phyloP scores from a whole-genome alignment of 2,888 invertebrate genomes.

The Mythimna vitellina region DNA sequence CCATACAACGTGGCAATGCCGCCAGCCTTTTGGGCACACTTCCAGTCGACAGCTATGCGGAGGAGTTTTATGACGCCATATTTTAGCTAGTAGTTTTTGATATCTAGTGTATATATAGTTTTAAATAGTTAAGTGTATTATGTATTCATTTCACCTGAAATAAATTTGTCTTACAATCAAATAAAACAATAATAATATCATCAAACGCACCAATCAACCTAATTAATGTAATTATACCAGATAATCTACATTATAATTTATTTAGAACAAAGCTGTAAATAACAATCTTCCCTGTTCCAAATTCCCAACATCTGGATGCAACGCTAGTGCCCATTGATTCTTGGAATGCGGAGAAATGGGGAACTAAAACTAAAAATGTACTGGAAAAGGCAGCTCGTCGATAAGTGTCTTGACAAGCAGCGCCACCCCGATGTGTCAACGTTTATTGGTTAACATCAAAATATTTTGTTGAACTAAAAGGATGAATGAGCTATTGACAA shows the following conservation, averaged over 20 bases:
- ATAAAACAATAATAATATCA: no score
- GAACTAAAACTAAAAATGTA: not conserved
- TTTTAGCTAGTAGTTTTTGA: no score
- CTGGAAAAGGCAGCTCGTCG: not conserved
- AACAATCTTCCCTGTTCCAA: not conserved
- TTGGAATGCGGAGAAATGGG: not conserved
- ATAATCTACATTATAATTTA: slow-evolving; percentile 8
- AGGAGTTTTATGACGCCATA: no score
- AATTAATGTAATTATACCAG: not conserved
- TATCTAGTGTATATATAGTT: no score
- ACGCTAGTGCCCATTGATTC: not conserved
- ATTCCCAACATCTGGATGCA: slow-evolving; percentile 8
- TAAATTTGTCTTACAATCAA: not conserved
- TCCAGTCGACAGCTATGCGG: no score
- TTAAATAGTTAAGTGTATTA: no score
- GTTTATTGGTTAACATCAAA: not conserved
- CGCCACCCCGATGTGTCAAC: not conserved
- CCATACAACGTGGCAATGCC: no score
- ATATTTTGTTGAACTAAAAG: slow-evolving; percentile 17
- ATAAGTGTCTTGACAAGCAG: not conserved
- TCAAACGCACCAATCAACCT: not conserved
- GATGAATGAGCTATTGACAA: slow-evolving; percentile 20
- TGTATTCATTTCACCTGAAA: no score
- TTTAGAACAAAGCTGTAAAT: slow-evolving; percentile 10
- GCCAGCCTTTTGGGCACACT: no score